Percentiles rank a stretch among this genome's conserved stretches.
Conservation (phyloP, 2,888 invertebrate genomes). For the Saturnia pavonia region DNA sequence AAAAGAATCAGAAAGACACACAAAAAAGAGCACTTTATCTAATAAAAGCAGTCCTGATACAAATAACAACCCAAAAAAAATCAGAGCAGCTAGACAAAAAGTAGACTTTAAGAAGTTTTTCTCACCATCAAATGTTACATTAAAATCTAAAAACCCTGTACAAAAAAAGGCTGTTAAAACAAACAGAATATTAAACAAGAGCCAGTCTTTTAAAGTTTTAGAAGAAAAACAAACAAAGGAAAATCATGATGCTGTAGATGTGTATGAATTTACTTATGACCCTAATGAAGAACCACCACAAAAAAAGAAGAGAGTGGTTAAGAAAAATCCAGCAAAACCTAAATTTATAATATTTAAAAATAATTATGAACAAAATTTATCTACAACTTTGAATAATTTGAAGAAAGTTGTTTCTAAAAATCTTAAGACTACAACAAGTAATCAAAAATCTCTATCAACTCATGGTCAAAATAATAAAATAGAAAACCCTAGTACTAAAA, state of each 20-base stretch:
- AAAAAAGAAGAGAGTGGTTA: constrained; percentile 57
- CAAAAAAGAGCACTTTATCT: constrained; percentile 21
- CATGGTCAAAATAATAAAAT: constrained; percentile 12
- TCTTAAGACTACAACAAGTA: constrained; percentile 28
- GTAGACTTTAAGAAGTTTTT: constrained; percentile 19
- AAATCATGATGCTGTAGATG: constrained; percentile 52
- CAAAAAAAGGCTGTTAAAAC: constrained; percentile 24
- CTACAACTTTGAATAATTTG: constrained; percentile 59
- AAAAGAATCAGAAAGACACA: not conserved
- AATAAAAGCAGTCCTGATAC: constrained; percentile 43
- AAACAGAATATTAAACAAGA: constrained; percentile 40
- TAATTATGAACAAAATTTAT: constrained; percentile 66
- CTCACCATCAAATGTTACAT: constrained; percentile 13
- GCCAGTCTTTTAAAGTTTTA: constrained; percentile 54
- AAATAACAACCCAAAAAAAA: constrained; percentile 52
- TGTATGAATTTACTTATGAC: constrained; percentile 77
- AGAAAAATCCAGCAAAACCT: constrained; percentile 53
- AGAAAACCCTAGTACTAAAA: not conserved
- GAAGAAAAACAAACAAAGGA: constrained; percentile 49
- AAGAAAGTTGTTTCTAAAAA: constrained; percentile 49
- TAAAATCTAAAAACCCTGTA: constrained; percentile 26
- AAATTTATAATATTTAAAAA: constrained; percentile 52
- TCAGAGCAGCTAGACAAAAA: constrained; percentile 23
- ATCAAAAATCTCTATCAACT: not conserved
- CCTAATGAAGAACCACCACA: constrained; percentile 70